These are phyloP conservation scores for Drosophila nr. perissopoda DNA, from an alignment of 2,888 invertebrate species.

Conservation along the genomic window DNA sequence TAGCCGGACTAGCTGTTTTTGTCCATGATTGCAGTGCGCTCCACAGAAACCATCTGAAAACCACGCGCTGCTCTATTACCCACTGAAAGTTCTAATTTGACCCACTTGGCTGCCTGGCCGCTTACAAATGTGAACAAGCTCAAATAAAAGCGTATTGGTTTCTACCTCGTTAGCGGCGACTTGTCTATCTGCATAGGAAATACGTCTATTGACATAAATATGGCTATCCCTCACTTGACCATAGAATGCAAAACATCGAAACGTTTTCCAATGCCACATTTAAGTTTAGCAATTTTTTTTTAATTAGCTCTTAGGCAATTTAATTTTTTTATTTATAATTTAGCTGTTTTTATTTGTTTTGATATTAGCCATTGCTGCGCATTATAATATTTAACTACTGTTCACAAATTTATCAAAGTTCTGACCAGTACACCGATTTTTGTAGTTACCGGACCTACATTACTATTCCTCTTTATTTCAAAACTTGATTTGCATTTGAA, in stretches of 20 bases:
- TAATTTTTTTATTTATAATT: not conserved
- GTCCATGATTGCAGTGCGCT: conserved; percentile 1
- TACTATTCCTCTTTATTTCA: not conserved
- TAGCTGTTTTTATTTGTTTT: not conserved
- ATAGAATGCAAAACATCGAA: not conserved
- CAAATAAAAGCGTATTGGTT: not conserved
- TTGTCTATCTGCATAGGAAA: not conserved
- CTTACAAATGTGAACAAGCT: conserved; percentile 34
- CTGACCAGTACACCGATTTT: not conserved
- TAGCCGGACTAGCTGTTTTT: conserved; percentile 2
- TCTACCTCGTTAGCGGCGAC: not conserved
- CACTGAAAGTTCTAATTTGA: conserved; percentile 59
- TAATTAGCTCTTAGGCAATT: not conserved
- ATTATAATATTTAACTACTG: not conserved
- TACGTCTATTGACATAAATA: not conserved
- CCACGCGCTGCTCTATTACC: conserved; percentile 30
- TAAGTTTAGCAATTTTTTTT: not conserved
- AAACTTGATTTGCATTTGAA: not conserved
- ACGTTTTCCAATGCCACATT: not conserved
- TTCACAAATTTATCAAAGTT: not conserved
- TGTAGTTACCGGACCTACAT: not conserved
- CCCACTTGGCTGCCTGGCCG: conserved; percentile 38
- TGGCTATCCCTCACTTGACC: conserved; percentile 10
- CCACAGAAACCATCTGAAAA: conserved; percentile 1
- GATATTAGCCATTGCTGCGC: not conserved